Base-by-base conservation (phyloP, 2,888 invertebrate species). In the Melieria crassipennis region DNA sequence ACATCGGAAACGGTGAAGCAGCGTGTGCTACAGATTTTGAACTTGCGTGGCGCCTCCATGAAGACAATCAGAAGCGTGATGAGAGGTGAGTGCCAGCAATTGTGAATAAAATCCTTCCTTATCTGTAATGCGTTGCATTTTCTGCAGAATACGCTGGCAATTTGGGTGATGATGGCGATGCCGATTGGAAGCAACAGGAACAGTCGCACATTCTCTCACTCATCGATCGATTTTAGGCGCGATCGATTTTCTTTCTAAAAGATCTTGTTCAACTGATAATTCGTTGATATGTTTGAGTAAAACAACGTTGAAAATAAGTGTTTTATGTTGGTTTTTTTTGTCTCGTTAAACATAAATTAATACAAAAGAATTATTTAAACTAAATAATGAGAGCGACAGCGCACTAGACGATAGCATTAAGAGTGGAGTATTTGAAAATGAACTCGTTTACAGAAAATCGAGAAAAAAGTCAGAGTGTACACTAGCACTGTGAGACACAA, bases 31-130 rank as follows among this genome's bases (percentile, higher is more conserved):
- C 93, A 96, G 82, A 96, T 97, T 77, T 87, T 98, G 60, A 96
- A 96, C 78, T 90, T 97, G 79, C 90, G 97, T 72, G 94, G 96
- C 50, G 96, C 95, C 3, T 97, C 97, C 0, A 89, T 97, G 78
- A 97, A 97, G 88, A 95, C 95, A 7, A 96, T 98, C 76, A 89
- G 95, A 75, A 95, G 95, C 84, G 93, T 98, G 61, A 96, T 98
- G 95, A 90, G 97, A 90, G 95, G 95, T 94, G 83, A 77, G 78
- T 75, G 30, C 50, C 11, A 11, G 50, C 50, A 50, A 11, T 11
- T 50, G 11, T 50, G 11, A 10, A 10, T 50, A 50, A 10, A 50
- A 10, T 50, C 50, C 11, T 50, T 50, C 9, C 11, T 10, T 50
- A 50, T 50, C 10, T 50, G 11, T 50, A 50, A 50, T 50, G 11